Evolutionary conservation across 2,888 invertebrate genomes (phyloP).

Genomic region (Andrena dorsata): DNA sequence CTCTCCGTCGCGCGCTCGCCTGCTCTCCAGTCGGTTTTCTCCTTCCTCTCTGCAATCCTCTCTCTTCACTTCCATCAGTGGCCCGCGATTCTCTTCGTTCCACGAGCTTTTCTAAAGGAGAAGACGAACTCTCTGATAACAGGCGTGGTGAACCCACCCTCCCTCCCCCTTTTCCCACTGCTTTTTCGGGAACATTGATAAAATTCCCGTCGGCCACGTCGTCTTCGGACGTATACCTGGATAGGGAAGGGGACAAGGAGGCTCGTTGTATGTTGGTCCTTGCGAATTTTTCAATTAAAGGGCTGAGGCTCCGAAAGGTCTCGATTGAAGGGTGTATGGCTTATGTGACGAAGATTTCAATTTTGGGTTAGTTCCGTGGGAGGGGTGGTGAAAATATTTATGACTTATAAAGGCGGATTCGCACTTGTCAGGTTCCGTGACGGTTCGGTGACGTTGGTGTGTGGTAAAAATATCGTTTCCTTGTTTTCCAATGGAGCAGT

Average conservation of each 20-base stretch:
- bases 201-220: conserved; percentile 16
- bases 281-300: conserved; percentile 9
- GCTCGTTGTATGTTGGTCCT: background rate
- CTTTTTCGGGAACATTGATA: conserved; percentile 16
- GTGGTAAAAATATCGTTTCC: no score
- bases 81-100: conserved; percentile 66
- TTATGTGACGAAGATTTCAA: no score
- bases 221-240: background rate
- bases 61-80: conserved; percentile 44
- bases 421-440: no score
- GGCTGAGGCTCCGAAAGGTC: background rate
- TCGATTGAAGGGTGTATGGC: background rate
- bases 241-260: background rate
- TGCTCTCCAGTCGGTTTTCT: conserved; percentile 52
- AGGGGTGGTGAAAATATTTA: background rate
- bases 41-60: conserved; percentile 49
- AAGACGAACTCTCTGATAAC: conserved; percentile 62
- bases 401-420: background rate
- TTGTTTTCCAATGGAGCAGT: no score
- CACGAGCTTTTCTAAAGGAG: conserved; percentile 60
- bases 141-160: conserved; percentile 33
- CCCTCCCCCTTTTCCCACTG: background rate
- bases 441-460: no score
- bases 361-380: no score
- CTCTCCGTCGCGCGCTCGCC: conserved; percentile 58